Evolutionary conservation across 92 coral and sea anemone genomes (phyloP), one percentile per base, ranked within the genome.

Genomic region (Virgularia gustaviana): DNA sequence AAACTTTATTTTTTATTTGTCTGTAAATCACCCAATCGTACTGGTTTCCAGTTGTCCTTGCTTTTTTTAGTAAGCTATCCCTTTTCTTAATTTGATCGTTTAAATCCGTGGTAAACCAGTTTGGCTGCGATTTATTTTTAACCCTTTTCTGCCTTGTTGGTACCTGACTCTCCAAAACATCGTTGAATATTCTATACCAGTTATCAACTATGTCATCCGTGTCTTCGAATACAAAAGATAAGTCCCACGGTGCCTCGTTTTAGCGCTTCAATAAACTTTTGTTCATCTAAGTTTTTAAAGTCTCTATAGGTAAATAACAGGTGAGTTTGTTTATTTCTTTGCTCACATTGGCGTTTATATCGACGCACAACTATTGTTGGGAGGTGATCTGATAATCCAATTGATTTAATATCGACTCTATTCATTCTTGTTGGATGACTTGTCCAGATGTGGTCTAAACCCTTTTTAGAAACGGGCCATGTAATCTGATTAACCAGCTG

Each of bases 81-180:
- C 76, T 20, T 18, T 32, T 38, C 16, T 71, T 39, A 29, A 71
- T 71, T 27, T 49, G 29, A 8, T 51, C 49, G 28, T 32, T 71
- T 27, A 71, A 16, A 30, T 63, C 70, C 19, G 22, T 32, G 1
- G 75, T 47, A 71, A 49, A 71, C 76, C 63, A 71, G 23, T 43
- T 51, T 16, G 78, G 68, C 36, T 61, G 68, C 8, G 33, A 28
- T 38, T 16, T 34, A 10, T 49, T 24, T 61, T 61, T 61, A 33
- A 34, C 68, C 28, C 58, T 47, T 25, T 33, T 52, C 28, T 28
- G 28, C 29, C 22, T 1, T 33, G 28, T 33, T 15, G 58, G 29
- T 6, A 22, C 31, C 22, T 52, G 58, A 7, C 28, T 52, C 3
- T 61, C 47, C 10, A 61, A 12, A 11, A 34, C 36, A 1, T 61